A percentile compares a stretch with the other conserved stretches of the same genome.
phyloP scores from a whole-genome alignment of 2,797 vertebrate genomes.

The Vipera latastei region DNA sequence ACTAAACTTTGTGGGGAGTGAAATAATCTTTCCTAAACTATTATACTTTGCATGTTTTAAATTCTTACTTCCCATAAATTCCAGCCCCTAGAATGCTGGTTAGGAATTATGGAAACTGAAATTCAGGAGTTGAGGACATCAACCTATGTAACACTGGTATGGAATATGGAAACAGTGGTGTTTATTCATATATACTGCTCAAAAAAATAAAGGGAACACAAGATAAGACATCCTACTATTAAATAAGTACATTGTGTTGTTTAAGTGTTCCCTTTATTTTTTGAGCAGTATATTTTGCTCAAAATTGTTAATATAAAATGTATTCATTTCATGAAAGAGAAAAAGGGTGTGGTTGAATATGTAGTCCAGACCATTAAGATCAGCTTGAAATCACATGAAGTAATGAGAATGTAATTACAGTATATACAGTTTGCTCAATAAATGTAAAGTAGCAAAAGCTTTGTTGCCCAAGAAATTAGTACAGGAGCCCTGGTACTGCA shows the following conservation, averaged over 20 bases:
- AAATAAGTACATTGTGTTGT: no score
- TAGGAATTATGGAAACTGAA: background rate
- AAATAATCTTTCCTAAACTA: background rate
- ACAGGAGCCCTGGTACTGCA: background rate
- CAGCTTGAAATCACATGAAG: background rate
- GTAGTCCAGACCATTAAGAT: background rate
- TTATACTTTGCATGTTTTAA: background rate
- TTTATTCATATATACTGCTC: background rate
- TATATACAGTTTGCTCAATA: background rate
- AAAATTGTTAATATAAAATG: background rate
- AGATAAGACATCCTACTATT: no score
- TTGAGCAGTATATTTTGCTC: no score
- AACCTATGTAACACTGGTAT: background rate
- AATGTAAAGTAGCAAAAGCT: background rate
- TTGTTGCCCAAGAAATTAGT: background rate
- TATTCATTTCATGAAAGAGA: background rate
- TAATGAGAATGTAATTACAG: background rate
- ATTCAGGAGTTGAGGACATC: background rate
- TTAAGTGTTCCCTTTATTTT: no score
- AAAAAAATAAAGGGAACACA: background rate
- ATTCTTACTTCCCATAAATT: background rate
- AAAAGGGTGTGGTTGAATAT: background rate
- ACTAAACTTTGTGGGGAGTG: background rate
- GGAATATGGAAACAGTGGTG: background rate
- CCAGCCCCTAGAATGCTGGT: background rate